Percentiles rank a stretch among this genome's conserved stretches.
These are phyloP conservation scores for Corydoras sp. DNA, from an alignment of 2,113 vertebrate genomes.

Conservation along the genomic window DNA sequence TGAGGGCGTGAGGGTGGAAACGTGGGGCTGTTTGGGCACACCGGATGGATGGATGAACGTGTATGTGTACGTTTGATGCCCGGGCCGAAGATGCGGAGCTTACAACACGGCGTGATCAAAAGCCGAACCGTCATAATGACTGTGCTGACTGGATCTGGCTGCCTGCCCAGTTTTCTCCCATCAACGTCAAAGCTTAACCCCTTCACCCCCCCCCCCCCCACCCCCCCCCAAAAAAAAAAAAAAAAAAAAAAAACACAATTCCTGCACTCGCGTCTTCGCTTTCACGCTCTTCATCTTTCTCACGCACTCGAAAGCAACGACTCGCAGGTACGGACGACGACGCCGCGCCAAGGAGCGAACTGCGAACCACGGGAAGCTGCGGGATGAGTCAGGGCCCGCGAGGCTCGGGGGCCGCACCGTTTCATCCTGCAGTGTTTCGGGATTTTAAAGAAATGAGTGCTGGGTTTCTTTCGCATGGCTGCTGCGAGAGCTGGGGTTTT, in stretches of 20 bases:
- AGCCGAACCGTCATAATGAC: slow-evolving; percentile 55
- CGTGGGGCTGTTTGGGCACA: slow-evolving; percentile 14
- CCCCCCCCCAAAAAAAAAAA: no score
- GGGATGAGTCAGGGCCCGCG: not conserved
- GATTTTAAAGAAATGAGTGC: slow-evolving; percentile 4
- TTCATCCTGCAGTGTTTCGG: not conserved
- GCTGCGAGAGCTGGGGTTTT: slow-evolving; percentile 12
- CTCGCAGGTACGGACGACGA: no score
- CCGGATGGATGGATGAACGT: slow-evolving; percentile 14
- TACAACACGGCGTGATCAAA: slow-evolving; percentile 48
- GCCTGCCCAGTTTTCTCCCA: slow-evolving; percentile 60
- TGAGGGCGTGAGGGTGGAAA: slow-evolving; percentile 7
- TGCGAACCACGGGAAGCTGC: not conserved
- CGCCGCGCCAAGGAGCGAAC: not conserved
- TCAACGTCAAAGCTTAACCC: slow-evolving; percentile 52
- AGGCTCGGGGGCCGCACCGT: not conserved
- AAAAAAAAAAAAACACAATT: no score
- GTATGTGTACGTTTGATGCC: slow-evolving; percentile 29
- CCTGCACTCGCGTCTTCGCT: no score
- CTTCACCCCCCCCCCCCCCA: slow-evolving; percentile 29
- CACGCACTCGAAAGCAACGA: no score
- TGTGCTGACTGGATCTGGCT: slow-evolving; percentile 47
- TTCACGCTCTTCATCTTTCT: no score
- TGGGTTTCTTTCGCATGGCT: slow-evolving; percentile 4
- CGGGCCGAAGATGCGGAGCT: slow-evolving; percentile 15